Evolutionary conservation across 2,888 invertebrate species (phyloP).

Genomic region (Cerastis leucographa): DNA sequence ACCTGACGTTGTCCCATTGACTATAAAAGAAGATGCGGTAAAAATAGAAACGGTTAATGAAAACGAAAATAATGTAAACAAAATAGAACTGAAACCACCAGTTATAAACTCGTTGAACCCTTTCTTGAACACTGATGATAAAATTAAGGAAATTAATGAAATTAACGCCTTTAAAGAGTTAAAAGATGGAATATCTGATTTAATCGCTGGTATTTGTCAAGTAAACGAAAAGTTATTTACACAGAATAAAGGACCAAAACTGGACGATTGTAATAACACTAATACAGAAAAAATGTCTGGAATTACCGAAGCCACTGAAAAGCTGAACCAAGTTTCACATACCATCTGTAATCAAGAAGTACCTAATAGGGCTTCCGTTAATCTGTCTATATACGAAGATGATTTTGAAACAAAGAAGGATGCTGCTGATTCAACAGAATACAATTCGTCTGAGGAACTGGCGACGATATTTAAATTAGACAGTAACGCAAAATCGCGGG

Average conservation of each 20-base stretch:
- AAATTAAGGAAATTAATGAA: slow-evolving; percentile 85
- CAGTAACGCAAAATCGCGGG: slow-evolving; percentile 70
- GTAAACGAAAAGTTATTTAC: slow-evolving; percentile 87
- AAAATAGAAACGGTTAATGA: slow-evolving; percentile 70
- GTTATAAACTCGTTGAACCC: slow-evolving; percentile 83
- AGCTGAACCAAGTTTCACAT: slow-evolving; percentile 78
- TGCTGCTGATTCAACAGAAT: slow-evolving; percentile 89
- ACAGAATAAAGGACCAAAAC: slow-evolving; percentile 73
- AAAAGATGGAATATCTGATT: slow-evolving; percentile 88
- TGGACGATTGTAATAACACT: slow-evolving; percentile 65
- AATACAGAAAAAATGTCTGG: slow-evolving; percentile 72
- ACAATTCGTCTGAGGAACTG: slow-evolving; percentile 92
- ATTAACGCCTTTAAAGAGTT: slow-evolving; percentile 88
- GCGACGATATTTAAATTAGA: slow-evolving; percentile 91
- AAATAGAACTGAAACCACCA: slow-evolving; percentile 64
- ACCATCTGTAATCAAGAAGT: slow-evolving; percentile 72
- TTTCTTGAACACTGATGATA: slow-evolving; percentile 82
- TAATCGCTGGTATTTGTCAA: slow-evolving; percentile 88
- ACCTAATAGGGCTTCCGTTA: slow-evolving; percentile 82
- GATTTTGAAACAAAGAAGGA: slow-evolving; percentile 85
- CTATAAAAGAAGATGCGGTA: slow-evolving; percentile 78
- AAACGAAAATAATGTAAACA: slow-evolving; percentile 57
- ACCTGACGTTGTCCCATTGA: slow-evolving; percentile 77
- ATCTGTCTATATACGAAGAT: slow-evolving; percentile 87
- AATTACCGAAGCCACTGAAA: slow-evolving; percentile 82